Evolutionary conservation across 2,888 invertebrate species (phyloP).

Genomic region (Hedya salicella): DNA sequence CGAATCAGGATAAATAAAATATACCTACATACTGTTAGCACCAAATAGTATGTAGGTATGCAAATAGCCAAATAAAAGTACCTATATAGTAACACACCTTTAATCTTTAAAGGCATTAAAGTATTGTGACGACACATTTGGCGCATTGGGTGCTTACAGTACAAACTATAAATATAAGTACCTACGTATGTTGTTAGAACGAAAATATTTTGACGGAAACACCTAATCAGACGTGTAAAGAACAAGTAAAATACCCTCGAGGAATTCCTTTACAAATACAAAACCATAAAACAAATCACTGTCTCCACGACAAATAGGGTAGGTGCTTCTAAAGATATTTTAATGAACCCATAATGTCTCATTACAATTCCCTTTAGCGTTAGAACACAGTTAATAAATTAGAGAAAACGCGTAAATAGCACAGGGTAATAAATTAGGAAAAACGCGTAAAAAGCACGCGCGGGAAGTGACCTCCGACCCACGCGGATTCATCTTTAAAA

Average conservation of each 20-base stretch:
- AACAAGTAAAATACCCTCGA: conserved; percentile 17
- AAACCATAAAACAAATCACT: conserved; percentile 74
- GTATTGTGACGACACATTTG: no score
- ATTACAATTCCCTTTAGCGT: conserved; percentile 68
- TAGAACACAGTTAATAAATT: conserved; percentile 64
- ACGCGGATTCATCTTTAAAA: conserved; percentile 44
- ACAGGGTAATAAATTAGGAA: conserved; percentile 64
- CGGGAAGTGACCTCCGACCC: conserved; percentile 61
- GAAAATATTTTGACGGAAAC: conserved; percentile 24
- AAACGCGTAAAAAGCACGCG: conserved; percentile 67
- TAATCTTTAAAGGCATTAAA: no score
- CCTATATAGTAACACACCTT: no score
- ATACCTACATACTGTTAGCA: no score
- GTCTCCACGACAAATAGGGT: conserved; percentile 68
- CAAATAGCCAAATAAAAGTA: no score
- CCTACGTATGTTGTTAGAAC: no score
- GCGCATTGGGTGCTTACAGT: no score
- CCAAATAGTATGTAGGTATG: no score
- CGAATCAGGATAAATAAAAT: no score
- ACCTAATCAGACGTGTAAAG: conserved; percentile 38
- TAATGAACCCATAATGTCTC: conserved; percentile 75
- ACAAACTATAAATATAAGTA: no score
- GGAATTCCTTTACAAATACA: conserved; percentile 53
- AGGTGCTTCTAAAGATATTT: conserved; percentile 53
- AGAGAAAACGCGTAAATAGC: conserved; percentile 60